Percentiles rank a stretch among this genome's conserved stretches.
phyloP scores from a whole-genome alignment of 2,113 vertebrate genomes.

The Elaphurus davidianus region DNA sequence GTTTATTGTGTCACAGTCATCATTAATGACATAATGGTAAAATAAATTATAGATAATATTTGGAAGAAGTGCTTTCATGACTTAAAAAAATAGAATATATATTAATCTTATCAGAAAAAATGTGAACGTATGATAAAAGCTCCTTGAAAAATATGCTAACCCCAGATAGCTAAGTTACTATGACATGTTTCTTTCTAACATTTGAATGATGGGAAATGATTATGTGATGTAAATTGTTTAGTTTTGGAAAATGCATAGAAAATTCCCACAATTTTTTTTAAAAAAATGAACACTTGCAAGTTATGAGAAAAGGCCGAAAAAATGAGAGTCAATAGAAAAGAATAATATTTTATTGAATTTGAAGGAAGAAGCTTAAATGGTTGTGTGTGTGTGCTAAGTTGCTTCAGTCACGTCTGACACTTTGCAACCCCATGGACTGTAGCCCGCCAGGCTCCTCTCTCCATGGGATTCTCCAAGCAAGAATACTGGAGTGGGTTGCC shows the following conservation, averaged over 20 bases:
- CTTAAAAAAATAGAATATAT: not conserved
- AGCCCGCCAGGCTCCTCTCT: accelerated
- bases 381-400: not conserved
- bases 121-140: not conserved
- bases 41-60: not conserved
- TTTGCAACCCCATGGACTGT: not conserved
- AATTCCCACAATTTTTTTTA: not conserved
- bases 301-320: not conserved
- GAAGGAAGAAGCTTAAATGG: not conserved
- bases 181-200: not conserved
- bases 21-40: not conserved
- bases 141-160: not conserved
- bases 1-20: not conserved
- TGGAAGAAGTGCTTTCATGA: not conserved
- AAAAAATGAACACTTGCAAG: not conserved
- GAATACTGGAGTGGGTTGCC: not conserved
- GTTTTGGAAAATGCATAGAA: not conserved
- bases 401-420: not conserved
- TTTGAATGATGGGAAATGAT: not conserved
- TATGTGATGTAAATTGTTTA: not conserved
- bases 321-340: not conserved
- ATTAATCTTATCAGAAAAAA: not conserved
- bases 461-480: not conserved
- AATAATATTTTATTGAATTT: not conserved
- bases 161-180: not conserved